These are phyloP conservation scores for Mactra quadrangularis DNA, from an alignment of 1,140 invertebrate genomes.

Conservation along the genomic window DNA sequence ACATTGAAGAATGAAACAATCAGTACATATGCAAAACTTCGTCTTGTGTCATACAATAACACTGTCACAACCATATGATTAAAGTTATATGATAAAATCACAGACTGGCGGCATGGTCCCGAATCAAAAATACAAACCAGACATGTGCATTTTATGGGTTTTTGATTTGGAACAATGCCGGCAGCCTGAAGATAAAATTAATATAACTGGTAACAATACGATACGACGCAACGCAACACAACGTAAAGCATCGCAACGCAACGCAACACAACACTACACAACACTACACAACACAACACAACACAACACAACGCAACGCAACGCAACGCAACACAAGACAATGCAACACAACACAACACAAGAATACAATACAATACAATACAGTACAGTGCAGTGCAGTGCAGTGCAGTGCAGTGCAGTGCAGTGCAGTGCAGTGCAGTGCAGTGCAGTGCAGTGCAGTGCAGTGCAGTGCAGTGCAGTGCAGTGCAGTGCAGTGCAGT, in stretches of 20 bases:
- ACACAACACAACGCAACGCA: constrained; percentile 36
- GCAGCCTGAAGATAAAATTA: no score
- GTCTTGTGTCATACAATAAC: no score
- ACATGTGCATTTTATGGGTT: no score
- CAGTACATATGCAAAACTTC: no score
- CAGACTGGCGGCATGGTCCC: no score
- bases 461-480: constrained; percentile 20
- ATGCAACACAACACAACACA: constrained; percentile 48
- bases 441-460: constrained; percentile 36
- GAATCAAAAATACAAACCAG: no score
- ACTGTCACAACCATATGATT: no score
- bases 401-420: constrained; percentile 31
- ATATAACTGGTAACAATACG: no score
- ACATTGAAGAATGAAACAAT: no score
- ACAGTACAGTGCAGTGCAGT: constrained; percentile 40
- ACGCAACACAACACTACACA: not conserved
- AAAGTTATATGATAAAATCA: no score
- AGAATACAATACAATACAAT: not conserved
- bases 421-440: constrained; percentile 50
- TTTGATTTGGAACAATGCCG: no score
- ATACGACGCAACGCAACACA: not conserved
- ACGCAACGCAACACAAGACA: no score
- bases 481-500: constrained; percentile 37
- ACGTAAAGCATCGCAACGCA: not conserved
- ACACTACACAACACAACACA: constrained; percentile 49